Base-by-base conservation (phyloP, 2,888 invertebrate species). In the Cephus spinipes region DNA sequence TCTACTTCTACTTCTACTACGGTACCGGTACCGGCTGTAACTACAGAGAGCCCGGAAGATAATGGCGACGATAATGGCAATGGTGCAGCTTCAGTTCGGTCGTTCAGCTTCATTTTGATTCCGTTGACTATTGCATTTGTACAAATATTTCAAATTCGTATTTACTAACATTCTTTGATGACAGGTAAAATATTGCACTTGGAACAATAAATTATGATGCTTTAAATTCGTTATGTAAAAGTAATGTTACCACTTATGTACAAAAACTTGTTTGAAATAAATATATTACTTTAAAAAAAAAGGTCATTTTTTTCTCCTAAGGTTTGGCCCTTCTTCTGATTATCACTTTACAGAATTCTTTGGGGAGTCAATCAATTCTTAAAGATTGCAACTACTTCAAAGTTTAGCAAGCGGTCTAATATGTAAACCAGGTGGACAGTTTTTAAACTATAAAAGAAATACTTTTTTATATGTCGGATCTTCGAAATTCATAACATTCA, bases 281-380 rank as follows among this genome's bases (percentile, higher is more conserved):
- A 34, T 40, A 15, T 30, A 32, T 75, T 30, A 55, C n/a, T 69
- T 69, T n/a, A 15, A 35, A 23, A 31, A 35, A 23, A 15, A 15
- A 23, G 0, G 32, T 30, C 15, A 68, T 75, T 11, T 75, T 23
- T 68, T 23, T 23, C 3, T 32, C 3, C 32, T 31, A 4, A 55
- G 15, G 23, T 33, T 12, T 69, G 9, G 31, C 3, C 33, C 55
- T 76, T 55, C 55, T 76, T 80, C 82, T 40, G 77, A 83, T 34
- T 85, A 83, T 83, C 78, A 81, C 31, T 79, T 84, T 79, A 81
- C 82, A 80, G 85, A 85, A 35, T 80, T 82, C 77, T 84, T 85
- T 74, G 82, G 79, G 11, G 74, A 81, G 36, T 80, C 85, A 6
- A 83, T 85, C 33, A 79, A 69, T 76, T 74, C 9, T 12, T 68